Evolutionary conservation across 1,140 invertebrate species (phyloP).

Genomic region (Drosophila sechellia): DNA sequence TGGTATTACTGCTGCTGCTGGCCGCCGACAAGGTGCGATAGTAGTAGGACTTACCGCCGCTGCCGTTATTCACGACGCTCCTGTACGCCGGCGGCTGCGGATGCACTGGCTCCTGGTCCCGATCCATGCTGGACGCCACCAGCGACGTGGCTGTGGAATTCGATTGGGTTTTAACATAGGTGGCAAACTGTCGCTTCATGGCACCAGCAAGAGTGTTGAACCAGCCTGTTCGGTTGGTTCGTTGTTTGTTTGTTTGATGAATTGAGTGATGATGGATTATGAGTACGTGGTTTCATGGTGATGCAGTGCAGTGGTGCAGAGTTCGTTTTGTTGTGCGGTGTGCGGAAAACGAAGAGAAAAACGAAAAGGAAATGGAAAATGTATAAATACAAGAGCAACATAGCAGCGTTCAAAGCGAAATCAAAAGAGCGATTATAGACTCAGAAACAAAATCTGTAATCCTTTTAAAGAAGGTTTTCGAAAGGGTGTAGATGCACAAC

Average conservation of each 20-base stretch:
- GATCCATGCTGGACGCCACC: constrained; percentile 68
- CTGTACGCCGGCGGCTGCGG: constrained; percentile 76
- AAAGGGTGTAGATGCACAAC: neutral
- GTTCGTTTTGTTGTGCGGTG: constrained; percentile 31
- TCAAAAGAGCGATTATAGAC: constrained; percentile 1
- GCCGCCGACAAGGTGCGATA: constrained; percentile 76
- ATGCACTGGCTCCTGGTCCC: constrained; percentile 31
- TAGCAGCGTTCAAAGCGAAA: constrained; percentile 20
- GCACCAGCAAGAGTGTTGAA: constrained; percentile 87
- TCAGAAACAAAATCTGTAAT: neutral
- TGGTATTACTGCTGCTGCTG: constrained; percentile 73
- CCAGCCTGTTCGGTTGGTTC: constrained; percentile 85
- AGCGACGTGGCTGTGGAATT: constrained; percentile 78
- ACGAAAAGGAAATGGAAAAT: constrained; percentile 43
- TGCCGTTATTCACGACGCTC: constrained; percentile 27
- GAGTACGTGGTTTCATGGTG: constrained; percentile 13
- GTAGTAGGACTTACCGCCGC: constrained; percentile 60
- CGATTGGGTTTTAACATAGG: constrained; percentile 90
- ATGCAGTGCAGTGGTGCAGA: constrained; percentile 26
- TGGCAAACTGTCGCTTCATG: constrained; percentile 89
- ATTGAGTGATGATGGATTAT: constrained; percentile 10
- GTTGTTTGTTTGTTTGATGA: constrained; percentile 16
- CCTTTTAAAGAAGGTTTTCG: neutral
- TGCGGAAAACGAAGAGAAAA: constrained; percentile 49
- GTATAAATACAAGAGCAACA: constrained; percentile 40